Evolutionary conservation across 64 coral and sea anemone genomes (phyloP).

Genomic region (Stichodactyla helianthus): DNA sequence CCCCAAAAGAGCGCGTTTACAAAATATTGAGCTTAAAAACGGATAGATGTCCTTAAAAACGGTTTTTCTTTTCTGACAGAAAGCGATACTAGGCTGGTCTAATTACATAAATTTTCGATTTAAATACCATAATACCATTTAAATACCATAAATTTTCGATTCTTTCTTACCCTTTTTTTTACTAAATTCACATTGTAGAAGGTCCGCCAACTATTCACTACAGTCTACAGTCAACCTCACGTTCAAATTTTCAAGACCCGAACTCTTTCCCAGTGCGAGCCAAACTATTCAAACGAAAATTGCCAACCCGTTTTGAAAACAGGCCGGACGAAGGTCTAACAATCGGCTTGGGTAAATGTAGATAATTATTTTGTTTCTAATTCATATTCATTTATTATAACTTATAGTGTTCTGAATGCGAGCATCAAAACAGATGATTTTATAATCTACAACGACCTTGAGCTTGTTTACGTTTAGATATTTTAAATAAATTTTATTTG

Average conservation of each 20-base stretch:
- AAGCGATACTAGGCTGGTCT: no score
- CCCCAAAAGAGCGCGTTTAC: no score
- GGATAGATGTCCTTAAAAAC: neutral
- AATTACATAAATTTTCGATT: no score
- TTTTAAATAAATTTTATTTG: neutral
- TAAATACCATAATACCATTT: no score
- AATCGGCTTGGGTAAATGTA: constrained; percentile 36
- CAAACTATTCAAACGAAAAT: neutral
- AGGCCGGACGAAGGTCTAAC: constrained; percentile 29
- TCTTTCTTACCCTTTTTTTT: neutral
- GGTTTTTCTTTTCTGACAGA: no score
- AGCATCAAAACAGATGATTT: neutral
- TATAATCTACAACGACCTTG: no score
- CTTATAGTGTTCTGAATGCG: no score
- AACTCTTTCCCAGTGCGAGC: constrained; percentile 7
- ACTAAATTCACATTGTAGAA: neutral
- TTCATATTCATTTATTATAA: no score
- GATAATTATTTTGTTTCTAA: no score
- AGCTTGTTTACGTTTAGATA: no score
- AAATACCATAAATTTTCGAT: no score
- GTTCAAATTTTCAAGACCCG: constrained; percentile 48
- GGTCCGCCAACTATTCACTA: constrained; percentile 36
- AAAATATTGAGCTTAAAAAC: no score
- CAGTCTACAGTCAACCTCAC: constrained; percentile 56
- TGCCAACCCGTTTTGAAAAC: constrained; percentile 19